Conservation (phyloP, 1,140 invertebrate species). For the Magallana gigas region DNA sequence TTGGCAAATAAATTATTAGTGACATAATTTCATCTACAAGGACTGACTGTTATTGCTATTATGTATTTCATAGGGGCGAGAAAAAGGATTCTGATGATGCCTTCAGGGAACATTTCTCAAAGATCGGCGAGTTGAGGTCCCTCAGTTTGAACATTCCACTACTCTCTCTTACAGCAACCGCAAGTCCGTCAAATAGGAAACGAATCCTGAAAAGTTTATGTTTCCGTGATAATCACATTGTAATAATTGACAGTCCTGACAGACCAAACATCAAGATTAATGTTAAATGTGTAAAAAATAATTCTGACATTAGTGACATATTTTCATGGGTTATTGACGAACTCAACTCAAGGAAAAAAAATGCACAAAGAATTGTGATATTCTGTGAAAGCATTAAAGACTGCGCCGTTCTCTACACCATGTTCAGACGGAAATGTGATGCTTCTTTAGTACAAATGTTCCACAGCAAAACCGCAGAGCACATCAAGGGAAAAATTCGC, state of each 20-base stretch:
- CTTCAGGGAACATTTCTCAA: conserved; percentile 39
- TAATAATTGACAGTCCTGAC: conserved; percentile 45
- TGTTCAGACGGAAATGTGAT: conserved; percentile 39
- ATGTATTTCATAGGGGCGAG: conserved; percentile 40
- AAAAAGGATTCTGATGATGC: neutral
- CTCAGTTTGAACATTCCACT: conserved; percentile 5
- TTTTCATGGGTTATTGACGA: conserved; percentile 39
- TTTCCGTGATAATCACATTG: neutral
- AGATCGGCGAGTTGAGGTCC: conserved; percentile 44
- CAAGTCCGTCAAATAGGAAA: conserved; percentile 42
- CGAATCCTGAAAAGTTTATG: conserved; percentile 39
- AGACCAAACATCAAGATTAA: conserved; percentile 56
- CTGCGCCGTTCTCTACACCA: conserved; percentile 44
- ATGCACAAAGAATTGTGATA: conserved; percentile 37
- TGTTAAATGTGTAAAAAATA: neutral
- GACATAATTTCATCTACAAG: too few relatives aligned
- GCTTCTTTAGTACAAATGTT: conserved; percentile 47
- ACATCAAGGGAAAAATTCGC: conserved; percentile 52
- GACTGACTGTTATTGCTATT: too few relatives aligned
- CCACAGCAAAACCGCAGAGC: conserved; percentile 54
- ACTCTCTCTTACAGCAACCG: conserved; percentile 32
- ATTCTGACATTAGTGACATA: conserved; percentile 35
- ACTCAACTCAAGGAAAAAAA: neutral
- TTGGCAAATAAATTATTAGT: too few relatives aligned
- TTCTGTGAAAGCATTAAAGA: conserved; percentile 56